Evolutionary conservation across 2,797 vertebrate species (phyloP).

Genomic region (Pseudocheirus occidentalis): DNA sequence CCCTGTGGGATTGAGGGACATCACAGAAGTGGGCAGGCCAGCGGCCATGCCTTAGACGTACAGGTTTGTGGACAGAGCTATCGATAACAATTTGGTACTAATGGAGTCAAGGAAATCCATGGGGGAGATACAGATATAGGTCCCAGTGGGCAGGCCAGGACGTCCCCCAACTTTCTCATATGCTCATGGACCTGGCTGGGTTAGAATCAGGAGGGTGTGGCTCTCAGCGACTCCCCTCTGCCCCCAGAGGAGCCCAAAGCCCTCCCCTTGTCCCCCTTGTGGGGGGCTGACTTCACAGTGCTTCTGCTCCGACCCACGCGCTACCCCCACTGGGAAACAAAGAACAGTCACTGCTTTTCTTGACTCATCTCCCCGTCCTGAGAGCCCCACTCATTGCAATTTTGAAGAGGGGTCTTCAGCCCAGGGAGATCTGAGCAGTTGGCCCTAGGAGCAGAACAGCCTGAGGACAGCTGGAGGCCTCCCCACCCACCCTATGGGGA

Average conservation of each 20-base stretch:
- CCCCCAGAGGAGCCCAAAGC: not conserved
- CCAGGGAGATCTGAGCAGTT: not conserved
- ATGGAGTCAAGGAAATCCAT: not conserved
- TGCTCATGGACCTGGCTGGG: not conserved
- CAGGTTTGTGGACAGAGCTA: not conserved
- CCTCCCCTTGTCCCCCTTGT: too few species aligned
- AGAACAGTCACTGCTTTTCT: not conserved
- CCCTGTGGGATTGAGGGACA: not conserved
- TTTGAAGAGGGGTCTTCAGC: not conserved
- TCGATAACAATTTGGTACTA: not conserved
- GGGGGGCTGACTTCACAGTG: too few species aligned
- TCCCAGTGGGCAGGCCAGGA: not conserved
- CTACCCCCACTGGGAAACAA: not conserved
- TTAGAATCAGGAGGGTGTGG: not conserved
- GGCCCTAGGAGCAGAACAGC: not conserved
- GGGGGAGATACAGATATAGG: not conserved
- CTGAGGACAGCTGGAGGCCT: not conserved
- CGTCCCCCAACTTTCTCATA: not conserved
- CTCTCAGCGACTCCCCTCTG: not conserved
- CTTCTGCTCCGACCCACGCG: not conserved
- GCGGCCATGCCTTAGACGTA: not conserved
- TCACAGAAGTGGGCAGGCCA: not conserved
- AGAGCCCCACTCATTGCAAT: not conserved
- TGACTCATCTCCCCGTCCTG: not conserved
- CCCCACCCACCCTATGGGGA: not conserved